Evolutionary conservation across 2,888 invertebrate species (phyloP), one percentile per base, ranked within the genome.

Genomic region (Mesochorus sp.): DNA sequence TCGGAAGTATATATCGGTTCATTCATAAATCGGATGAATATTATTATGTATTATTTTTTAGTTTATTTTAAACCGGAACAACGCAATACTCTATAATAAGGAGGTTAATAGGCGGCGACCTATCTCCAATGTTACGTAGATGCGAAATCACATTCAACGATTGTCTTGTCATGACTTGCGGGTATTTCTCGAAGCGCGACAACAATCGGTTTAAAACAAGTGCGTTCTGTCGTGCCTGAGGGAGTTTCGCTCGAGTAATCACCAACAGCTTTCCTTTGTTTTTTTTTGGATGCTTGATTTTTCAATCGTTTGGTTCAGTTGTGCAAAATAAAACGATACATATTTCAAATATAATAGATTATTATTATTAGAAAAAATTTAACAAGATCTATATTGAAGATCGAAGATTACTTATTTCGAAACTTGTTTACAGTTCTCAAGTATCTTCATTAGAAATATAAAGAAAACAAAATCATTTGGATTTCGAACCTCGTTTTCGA

Each of bases 121-220:
- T 47, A 47, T 61, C 24, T 62, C 55, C 14, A 70, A 26, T 42
- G 34, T 68, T 51, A 44, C 28, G 26, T 42, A 3, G 17, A 70
- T 49, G 24, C 49, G 47, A 55, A 73, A 57, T 57, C 62, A 47
- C 53, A 37, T n/a, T 31, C 8, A 42, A 34, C 73, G 12, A 64
- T 51, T 59, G 57, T 44, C 26, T 24, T 17, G 51, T 37, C 68
- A 70, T 74, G 73, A 78, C 64, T 70, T 51, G 74, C 68, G 44
- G 42, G 70, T 59, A 70, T 74, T 70, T 17, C 44, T 26, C 51
- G 17, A 14, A 70, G 42, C 51, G 64, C 17, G 51, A 51, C 55
- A 39, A 26, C 44, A 12, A 42, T 34, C 14, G 31, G 19, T 67
- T 49, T 57, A 47, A 37, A 19, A 24, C 44, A 55, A 55, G 49